A percentile compares a stretch with the other conserved stretches of the same genome.
Conservation (phyloP, 2,797 vertebrate genomes). For the Mormyrus proboscirostris region DNA sequence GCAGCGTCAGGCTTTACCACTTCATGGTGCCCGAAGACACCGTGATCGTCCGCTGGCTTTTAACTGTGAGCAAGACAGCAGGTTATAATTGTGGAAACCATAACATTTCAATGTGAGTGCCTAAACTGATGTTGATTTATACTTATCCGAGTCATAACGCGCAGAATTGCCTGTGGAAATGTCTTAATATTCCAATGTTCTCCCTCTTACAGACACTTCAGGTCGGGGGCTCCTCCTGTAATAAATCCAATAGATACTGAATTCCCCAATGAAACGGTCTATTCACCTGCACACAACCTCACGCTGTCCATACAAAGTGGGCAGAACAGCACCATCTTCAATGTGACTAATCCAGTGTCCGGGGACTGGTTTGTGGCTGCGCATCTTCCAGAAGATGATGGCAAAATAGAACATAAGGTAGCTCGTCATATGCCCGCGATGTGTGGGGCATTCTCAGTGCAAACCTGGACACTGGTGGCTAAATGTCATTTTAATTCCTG, state of each 20-base stretch:
- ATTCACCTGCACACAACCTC: slow-evolving; percentile 62
- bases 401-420: slow-evolving; percentile 89
- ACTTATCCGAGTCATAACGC: not conserved
- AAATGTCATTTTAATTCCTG: not conserved
- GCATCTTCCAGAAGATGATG: slow-evolving; percentile 78
- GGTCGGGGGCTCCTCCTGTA: slow-evolving; percentile 81
- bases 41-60: slow-evolving; percentile 74
- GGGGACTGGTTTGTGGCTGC: slow-evolving; percentile 87
- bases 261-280: slow-evolving; percentile 67
- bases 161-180: not conserved
- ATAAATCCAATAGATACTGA: slow-evolving; percentile 70
- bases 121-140: not conserved
- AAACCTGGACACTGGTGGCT: not conserved
- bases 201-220: slow-evolving; percentile 65
- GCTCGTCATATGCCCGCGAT: not conserved
- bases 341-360: slow-evolving; percentile 69
- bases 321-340: slow-evolving; percentile 69
- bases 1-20: slow-evolving; percentile 75
- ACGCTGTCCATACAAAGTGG: slow-evolving; percentile 50
- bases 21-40: slow-evolving; percentile 80
- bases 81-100: slow-evolving; percentile 63
- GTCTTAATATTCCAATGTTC: not conserved
- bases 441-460: not conserved
- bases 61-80: slow-evolving; percentile 64
- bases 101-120: slow-evolving; percentile 77